Evolutionary conservation across 2,797 vertebrate genomes (phyloP).

Genomic region (Lepilemur ruficaudatus): DNA sequence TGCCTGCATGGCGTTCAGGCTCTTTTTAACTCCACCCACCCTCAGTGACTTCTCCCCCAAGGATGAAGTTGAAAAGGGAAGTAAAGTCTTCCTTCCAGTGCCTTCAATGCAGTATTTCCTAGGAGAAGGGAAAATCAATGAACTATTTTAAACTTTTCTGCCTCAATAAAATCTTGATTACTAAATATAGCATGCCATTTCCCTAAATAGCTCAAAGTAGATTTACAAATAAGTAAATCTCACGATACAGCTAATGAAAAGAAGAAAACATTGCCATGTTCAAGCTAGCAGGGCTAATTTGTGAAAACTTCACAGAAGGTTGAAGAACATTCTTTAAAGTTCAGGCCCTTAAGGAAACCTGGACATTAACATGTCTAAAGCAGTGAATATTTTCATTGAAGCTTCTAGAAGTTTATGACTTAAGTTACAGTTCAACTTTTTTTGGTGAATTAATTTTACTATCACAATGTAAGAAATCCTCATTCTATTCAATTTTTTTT

Average conservation of each 20-base stretch:
- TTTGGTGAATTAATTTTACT: not conserved
- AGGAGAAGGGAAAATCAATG: not conserved
- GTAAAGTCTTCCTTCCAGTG: not conserved
- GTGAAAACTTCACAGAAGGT: not conserved
- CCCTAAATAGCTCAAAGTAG: not conserved
- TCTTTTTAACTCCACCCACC: not conserved
- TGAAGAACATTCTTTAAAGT: not conserved
- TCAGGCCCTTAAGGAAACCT: not conserved
- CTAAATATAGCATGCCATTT: not conserved
- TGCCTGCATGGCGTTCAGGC: not conserved
- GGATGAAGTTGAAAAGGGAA: not conserved
- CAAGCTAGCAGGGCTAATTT: not conserved
- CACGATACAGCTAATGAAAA: not conserved
- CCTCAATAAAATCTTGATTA: not conserved
- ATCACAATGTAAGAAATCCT: not conserved
- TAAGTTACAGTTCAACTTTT: not conserved
- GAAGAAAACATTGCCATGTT: not conserved
- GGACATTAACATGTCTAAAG: not conserved
- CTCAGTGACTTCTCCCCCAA: not conserved
- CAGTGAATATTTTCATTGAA: not conserved
- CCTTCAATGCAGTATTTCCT: not conserved
- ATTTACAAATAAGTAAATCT: conserved; percentile 27
- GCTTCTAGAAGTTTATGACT: not conserved
- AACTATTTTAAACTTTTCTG: not conserved
- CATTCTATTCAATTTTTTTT: not conserved